Percentiles rank a stretch among this genome's conserved stretches.
Evolutionary conservation across 2,113 vertebrate species (phyloP).

Genomic region (Dicaeum eximium): DNA sequence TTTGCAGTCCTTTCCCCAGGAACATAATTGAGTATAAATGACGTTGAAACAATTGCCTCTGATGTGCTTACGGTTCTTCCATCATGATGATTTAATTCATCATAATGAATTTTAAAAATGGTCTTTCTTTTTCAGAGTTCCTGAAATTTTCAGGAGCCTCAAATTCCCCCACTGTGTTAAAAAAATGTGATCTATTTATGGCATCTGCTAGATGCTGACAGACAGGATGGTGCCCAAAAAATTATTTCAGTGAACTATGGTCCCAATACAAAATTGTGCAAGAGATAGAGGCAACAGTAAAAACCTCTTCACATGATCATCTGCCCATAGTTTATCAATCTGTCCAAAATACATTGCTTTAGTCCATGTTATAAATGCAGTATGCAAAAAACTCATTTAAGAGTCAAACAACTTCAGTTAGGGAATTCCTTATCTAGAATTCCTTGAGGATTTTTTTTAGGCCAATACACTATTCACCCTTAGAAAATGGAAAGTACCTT

Average conservation of each 20-base stretch:
- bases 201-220: not conserved
- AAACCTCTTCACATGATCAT: not conserved
- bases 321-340: not conserved
- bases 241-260: not conserved
- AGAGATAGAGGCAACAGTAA: not conserved
- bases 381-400: not conserved
- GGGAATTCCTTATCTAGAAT: not conserved
- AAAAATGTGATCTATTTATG: not conserved
- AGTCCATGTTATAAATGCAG: not conserved
- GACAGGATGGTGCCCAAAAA: not conserved
- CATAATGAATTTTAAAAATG: not conserved
- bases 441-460: not conserved
- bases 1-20: not conserved
- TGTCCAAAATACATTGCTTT: not conserved
- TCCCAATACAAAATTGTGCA: not conserved
- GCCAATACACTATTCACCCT: not conserved
- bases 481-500: not conserved
- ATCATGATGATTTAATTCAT: not conserved
- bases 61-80: not conserved
- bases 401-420: not conserved
- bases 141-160: not conserved
- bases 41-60: not conserved
- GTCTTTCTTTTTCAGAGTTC: not conserved
- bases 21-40: not conserved
- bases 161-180: not conserved